Base-by-base conservation (phyloP, 2,797 vertebrate species). In the Bradypus variegatus region DNA sequence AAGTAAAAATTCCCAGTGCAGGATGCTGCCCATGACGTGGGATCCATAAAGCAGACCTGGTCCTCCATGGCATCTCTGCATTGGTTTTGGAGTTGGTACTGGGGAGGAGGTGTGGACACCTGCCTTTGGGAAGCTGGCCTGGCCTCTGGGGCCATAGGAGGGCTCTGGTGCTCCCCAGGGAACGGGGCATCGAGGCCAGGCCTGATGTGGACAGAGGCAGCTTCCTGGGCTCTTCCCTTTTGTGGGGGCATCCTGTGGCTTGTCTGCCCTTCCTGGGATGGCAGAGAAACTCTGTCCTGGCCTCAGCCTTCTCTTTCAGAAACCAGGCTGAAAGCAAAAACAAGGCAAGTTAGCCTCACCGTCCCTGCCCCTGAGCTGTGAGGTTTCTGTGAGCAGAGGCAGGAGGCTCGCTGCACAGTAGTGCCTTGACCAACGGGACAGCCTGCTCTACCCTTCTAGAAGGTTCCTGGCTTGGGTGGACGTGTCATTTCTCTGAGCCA, bases 31-130 rank as follows among this genome's bases (percentile, higher is more conserved):
- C 50, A 5, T 9, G 12, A 15, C 12, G 13, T 19, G 6, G 1
- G 62, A 6, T 27, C 25, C 11, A 3, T 33, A 15, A 67, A 55
- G n/a, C 65, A 50, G 6, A 27, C 41, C 25, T 11, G 70, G 38
- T 77, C 29, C 27, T 64, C 41, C 27, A 0, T 0, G 0, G 58
- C 23, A 41, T 78, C 80, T 64, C 50, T 33, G 81, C 1, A 0
- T 31, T 86, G 64, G 31, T 50, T 77, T 27, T 25, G 82, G 76
- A 62, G 65, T 2, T 38, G 53, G 70, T 1, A 0, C 83, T 11
- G 16, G 53, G 67, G 38, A 25, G 36, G 33, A 82, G 33, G 8
- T 2, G 5, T 75, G 45, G 80, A 70, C 67, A 91, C 41, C 29
- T 14, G 78, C 5, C 45, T 36, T 80, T 6, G 4, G 38, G 33